phyloP scores from a whole-genome alignment of 1,140 invertebrate genomes.

The Hylaeus volcanicus region DNA sequence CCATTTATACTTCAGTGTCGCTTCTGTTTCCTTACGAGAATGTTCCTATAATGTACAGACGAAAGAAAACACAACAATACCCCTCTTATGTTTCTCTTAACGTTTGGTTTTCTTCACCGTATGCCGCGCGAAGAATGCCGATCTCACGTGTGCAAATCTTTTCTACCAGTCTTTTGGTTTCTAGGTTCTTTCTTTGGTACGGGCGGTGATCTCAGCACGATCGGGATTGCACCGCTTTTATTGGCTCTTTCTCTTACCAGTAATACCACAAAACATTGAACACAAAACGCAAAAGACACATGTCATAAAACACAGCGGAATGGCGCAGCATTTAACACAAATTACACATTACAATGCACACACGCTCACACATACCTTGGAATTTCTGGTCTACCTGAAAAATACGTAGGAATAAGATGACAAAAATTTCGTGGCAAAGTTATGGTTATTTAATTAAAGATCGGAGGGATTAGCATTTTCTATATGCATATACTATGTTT shows the following conservation, averaged over 20 bases:
- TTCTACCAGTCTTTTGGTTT: constrained; percentile 49
- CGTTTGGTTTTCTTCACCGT: constrained; percentile 20
- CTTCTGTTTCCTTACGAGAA: constrained; percentile 63
- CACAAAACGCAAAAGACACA: too few relatives aligned
- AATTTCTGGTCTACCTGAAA: background rate
- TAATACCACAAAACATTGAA: too few relatives aligned
- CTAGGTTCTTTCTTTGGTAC: constrained; percentile 40
- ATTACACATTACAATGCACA: background rate
- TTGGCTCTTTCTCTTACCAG: background rate
- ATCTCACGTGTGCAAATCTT: constrained; percentile 36
- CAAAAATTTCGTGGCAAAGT: background rate
- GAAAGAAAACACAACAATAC: constrained; percentile 43
- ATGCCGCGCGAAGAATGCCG: constrained; percentile 51
- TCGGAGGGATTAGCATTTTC: background rate
- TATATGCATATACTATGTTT: background rate
- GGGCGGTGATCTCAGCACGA: constrained; percentile 42
- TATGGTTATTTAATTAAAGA: background rate
- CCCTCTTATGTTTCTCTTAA: constrained; percentile 17
- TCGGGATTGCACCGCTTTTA: constrained; percentile 3
- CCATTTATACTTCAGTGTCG: constrained; percentile 76
- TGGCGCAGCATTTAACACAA: too few relatives aligned
- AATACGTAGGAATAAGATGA: too few relatives aligned
- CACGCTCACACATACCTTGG: constrained; percentile 11
- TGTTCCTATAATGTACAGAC: constrained; percentile 9
- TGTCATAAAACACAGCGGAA: too few relatives aligned